phyloP scores from a whole-genome alignment of 2,888 invertebrate genomes.

The Orchesellides sinensis region DNA sequence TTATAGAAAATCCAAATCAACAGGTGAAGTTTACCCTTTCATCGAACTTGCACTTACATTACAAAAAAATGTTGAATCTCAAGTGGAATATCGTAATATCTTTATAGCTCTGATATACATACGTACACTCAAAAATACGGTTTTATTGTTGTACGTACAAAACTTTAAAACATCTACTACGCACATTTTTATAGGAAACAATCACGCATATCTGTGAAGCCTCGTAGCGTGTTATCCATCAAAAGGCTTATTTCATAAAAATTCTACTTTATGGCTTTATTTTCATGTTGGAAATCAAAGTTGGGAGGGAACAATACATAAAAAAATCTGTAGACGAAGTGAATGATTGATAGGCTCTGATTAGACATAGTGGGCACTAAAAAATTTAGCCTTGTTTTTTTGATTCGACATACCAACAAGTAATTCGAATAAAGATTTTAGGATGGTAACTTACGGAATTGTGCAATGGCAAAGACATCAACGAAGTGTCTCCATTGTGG shows the following conservation, averaged over 20 bases:
- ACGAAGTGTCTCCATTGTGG: constrained; percentile 46
- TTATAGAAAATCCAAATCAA: constrained; percentile 71
- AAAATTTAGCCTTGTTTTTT: too few species aligned
- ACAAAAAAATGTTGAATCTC: not conserved
- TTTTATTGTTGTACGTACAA: constrained; percentile 19
- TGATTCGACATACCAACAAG: too few species aligned
- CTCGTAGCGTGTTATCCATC: constrained; percentile 37
- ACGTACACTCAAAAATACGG: constrained; percentile 1
- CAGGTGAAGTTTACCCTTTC: constrained; percentile 64
- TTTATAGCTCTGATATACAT: constrained; percentile 37
- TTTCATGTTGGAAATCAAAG: constrained; percentile 36
- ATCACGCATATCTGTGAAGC: too few species aligned
- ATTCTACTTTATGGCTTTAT: constrained; percentile 25
- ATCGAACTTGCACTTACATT: constrained; percentile 26
- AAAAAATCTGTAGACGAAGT: constrained; percentile 1
- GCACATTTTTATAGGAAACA: not conserved
- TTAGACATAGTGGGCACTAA: constrained; percentile 13
- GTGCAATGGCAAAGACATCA: constrained; percentile 65
- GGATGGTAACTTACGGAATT: not conserved
- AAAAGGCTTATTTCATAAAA: constrained; percentile 20
- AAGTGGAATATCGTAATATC: constrained; percentile 29
- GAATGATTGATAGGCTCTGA: constrained; percentile 48
- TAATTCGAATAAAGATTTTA: not conserved
- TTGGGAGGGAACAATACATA: constrained; percentile 26
- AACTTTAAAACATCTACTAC: constrained; percentile 9